Percentiles rank a stretch among this genome's conserved stretches.
These are phyloP conservation scores for Actias luna DNA, from an alignment of 2,888 invertebrate species.

Conservation along the genomic window DNA sequence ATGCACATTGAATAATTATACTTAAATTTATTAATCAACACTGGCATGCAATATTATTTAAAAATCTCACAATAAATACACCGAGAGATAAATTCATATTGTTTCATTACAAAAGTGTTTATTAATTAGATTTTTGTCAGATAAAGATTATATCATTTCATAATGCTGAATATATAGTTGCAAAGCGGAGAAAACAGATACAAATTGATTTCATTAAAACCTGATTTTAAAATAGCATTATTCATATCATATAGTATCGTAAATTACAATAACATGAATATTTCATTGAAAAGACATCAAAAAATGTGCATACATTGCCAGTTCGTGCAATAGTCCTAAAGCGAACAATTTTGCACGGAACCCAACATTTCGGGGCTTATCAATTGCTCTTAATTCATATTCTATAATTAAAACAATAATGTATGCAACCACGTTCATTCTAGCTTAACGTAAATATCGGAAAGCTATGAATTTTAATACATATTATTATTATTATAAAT, in stretches of 20 bases:
- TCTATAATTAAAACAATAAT: slow-evolving; percentile 55
- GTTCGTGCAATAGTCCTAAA: slow-evolving; percentile 56
- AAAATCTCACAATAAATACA: slow-evolving; percentile 70
- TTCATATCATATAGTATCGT: slow-evolving; percentile 67
- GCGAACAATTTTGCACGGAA: slow-evolving; percentile 25
- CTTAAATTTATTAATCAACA: slow-evolving; percentile 80
- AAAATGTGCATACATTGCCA: slow-evolving; percentile 70
- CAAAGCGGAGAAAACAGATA: slow-evolving; percentile 73
- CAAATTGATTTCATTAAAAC: slow-evolving; percentile 78
- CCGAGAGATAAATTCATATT: slow-evolving; percentile 75
- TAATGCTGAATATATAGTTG: slow-evolving; percentile 64
- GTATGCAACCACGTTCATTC: slow-evolving; percentile 53
- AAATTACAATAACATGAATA: slow-evolving; percentile 74
- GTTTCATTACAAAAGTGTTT: slow-evolving; percentile 62
- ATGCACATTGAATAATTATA: slow-evolving; percentile 68
- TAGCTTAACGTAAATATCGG: slow-evolving; percentile 64
- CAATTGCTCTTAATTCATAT: slow-evolving; percentile 73
- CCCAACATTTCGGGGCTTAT: slow-evolving; percentile 18
- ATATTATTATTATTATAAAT: slow-evolving; percentile 58
- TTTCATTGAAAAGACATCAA: slow-evolving; percentile 78
- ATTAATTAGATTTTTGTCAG: slow-evolving; percentile 62
- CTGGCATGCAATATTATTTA: slow-evolving; percentile 74
- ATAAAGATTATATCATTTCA: slow-evolving; percentile 65
- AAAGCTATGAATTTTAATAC: slow-evolving; percentile 65
- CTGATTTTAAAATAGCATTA: slow-evolving; percentile 77